These are phyloP conservation scores for Sturnus vulgaris DNA, from an alignment of 2,113 vertebrate species.

Conservation along the genomic window DNA sequence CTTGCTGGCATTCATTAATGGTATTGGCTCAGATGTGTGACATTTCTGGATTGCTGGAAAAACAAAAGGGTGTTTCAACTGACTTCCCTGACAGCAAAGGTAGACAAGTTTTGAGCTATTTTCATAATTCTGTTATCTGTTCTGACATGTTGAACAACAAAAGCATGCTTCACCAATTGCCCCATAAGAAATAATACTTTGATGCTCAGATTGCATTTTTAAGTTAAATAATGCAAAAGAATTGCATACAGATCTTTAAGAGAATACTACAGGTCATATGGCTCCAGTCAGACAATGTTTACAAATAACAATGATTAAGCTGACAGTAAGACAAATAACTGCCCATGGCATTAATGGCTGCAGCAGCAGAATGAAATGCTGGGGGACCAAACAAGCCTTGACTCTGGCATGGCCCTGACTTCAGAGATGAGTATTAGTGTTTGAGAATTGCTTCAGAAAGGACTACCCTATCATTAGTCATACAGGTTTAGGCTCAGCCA, in stretches of 20 bases:
- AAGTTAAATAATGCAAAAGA: neutral
- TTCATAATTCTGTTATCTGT: neutral
- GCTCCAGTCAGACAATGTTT: neutral
- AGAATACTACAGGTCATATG: neutral
- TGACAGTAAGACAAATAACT: neutral
- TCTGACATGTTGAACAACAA: neutral
- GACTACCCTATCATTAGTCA: neutral
- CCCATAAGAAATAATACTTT: neutral
- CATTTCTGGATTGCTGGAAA: neutral
- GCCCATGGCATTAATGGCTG: neutral
- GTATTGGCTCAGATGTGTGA: neutral
- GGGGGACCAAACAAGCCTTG: neutral
- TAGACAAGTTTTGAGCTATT: neutral
- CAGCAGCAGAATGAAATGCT: neutral
- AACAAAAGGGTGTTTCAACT: neutral
- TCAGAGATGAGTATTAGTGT: neutral
- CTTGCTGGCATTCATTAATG: constrained; percentile 11
- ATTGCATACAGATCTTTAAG: neutral
- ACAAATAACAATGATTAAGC: neutral
- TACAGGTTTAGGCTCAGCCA: neutral
- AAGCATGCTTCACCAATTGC: neutral
- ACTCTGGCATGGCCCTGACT: neutral
- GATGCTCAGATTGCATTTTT: neutral
- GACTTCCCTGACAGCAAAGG: neutral
- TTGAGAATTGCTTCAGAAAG: neutral